Conservation (phyloP, 2,888 invertebrate species). For the Herminia tarsipennalis region DNA sequence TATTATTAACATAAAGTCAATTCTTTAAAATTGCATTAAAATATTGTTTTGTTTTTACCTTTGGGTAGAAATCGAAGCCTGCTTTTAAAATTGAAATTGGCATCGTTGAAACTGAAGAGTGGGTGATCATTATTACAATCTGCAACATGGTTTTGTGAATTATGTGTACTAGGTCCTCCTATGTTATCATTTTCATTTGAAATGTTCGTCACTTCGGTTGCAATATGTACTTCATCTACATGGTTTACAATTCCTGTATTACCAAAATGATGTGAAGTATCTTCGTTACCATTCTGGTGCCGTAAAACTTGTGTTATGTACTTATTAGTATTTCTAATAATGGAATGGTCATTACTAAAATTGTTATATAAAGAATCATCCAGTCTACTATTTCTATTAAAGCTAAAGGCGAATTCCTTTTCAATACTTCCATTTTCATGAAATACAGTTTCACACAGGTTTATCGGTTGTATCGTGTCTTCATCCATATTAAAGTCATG, state of each 20-base stretch:
- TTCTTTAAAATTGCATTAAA: too few species aligned
- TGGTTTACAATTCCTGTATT: slow-evolving; percentile 4
- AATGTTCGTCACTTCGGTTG: background rate
- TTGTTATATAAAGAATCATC: slow-evolving; percentile 24
- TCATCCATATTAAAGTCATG: slow-evolving; percentile 1
- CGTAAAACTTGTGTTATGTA: background rate
- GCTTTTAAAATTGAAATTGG: slow-evolving; percentile 66
- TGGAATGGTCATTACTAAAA: background rate
- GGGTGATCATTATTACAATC: background rate
- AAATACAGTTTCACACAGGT: slow-evolving; percentile 54
- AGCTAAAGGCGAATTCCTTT: slow-evolving; percentile 24
- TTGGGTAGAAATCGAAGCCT: slow-evolving; percentile 84
- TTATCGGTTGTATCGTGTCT: slow-evolving; percentile 48
- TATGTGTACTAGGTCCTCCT: background rate
- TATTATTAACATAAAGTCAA: background rate
- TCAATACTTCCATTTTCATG: slow-evolving; percentile 14
- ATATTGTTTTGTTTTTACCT: too few species aligned
- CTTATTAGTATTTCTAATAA: slow-evolving; percentile 1
- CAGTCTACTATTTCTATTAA: slow-evolving; percentile 11
- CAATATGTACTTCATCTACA: background rate
- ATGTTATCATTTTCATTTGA: background rate
- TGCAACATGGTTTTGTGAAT: background rate
- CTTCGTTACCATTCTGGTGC: slow-evolving; percentile 6
- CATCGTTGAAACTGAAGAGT: slow-evolving; percentile 21
- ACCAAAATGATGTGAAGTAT: slow-evolving; percentile 46